Evolutionary conservation across 2,797 vertebrate species (phyloP).

Genomic region (Malacoctenus gilli): DNA sequence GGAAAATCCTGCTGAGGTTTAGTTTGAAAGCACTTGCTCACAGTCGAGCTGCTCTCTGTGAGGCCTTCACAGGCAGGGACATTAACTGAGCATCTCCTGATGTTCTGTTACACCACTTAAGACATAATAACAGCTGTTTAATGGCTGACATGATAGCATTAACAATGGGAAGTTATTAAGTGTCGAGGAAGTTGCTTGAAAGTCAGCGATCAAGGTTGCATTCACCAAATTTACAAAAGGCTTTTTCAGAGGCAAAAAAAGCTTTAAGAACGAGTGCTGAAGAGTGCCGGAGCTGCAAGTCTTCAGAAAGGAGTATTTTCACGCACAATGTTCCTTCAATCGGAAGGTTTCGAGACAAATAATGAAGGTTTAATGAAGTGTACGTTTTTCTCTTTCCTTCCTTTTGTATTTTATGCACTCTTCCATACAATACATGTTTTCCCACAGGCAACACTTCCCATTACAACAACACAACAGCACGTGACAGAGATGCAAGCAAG

Average conservation of each 20-base stretch:
- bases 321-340: constrained; percentile 1
- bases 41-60: too few species aligned
- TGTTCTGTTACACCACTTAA: constrained; percentile 4
- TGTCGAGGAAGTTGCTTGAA: constrained; percentile 4
- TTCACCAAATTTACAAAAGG: constrained; percentile 16
- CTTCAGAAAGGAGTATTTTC: not conserved
- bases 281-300: too few species aligned
- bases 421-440: constrained; percentile 12
- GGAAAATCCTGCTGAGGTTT: constrained; percentile 1
- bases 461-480: constrained; percentile 32
- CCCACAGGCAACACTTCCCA: constrained; percentile 46
- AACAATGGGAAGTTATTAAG: not conserved
- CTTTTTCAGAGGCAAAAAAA: not conserved
- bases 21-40: not conserved
- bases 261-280: not conserved
- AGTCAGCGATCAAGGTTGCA: constrained; percentile 10
- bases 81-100: constrained; percentile 26
- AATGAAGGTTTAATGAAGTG: constrained; percentile 12
- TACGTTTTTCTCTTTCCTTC: constrained; percentile 1
- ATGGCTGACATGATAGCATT: constrained; percentile 12
- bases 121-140: constrained; percentile 21
- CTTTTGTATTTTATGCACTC: not conserved
- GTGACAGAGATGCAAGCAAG: constrained; percentile 27
- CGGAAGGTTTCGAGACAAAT: not conserved
- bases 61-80: not conserved